Conservation (phyloP, 2,888 invertebrate species). For the Acanthococcus lagerstroemiae region DNA sequence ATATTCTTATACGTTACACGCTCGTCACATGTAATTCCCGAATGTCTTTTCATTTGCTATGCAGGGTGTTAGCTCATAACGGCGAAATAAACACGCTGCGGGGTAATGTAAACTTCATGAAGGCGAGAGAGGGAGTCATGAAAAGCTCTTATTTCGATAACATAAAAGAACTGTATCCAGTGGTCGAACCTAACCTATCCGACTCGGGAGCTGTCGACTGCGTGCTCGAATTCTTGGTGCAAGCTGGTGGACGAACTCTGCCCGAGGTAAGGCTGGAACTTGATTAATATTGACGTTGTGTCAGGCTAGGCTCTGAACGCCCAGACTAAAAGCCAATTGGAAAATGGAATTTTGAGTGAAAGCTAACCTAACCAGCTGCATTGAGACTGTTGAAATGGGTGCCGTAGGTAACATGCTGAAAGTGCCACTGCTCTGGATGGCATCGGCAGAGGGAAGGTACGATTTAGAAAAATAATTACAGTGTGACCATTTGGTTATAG, state of each 20-base stretch:
- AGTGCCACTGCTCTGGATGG: too few relatives aligned
- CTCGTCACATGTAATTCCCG: not conserved
- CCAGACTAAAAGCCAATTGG: too few relatives aligned
- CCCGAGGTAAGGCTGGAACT: constrained; percentile 76
- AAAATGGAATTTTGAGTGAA: too few relatives aligned
- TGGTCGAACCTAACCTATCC: constrained; percentile 93
- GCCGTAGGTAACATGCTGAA: too few relatives aligned
- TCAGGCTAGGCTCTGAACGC: too few relatives aligned
- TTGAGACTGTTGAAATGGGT: too few relatives aligned
- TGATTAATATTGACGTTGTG: too few relatives aligned
- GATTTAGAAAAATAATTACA: too few relatives aligned
- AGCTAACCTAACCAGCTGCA: too few relatives aligned
- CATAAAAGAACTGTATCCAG: constrained; percentile 83
- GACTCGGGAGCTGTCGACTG: constrained; percentile 98
- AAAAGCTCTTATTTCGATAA: constrained; percentile 70
- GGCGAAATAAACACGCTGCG: constrained; percentile 98
- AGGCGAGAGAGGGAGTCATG: constrained; percentile 97
- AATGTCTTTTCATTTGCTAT: constrained; percentile 28
- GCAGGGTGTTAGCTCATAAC: constrained; percentile 87
- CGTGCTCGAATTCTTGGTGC: constrained; percentile 90
- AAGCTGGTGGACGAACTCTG: constrained; percentile 80
- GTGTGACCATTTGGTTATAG: too few relatives aligned
- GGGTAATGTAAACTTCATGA: constrained; percentile 97
- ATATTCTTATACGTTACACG: not conserved
- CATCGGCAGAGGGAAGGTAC: too few relatives aligned